Base-by-base conservation (phyloP, 2,113 vertebrate species). In the Archocentrus centrarchus region DNA sequence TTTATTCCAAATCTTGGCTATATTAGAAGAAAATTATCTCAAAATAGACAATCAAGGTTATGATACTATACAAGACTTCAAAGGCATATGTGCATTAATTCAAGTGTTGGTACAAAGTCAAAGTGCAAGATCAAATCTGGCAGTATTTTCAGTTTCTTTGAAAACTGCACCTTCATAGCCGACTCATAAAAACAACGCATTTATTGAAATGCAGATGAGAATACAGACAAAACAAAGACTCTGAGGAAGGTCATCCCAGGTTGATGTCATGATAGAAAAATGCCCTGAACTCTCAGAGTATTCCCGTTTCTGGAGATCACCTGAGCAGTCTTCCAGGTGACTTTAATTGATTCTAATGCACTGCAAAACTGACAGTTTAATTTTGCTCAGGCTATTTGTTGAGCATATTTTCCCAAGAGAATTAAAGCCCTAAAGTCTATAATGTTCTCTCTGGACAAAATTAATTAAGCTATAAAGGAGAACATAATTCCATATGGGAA, bases 301-400 rank as follows among this genome's bases (percentile, higher is more conserved):
- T 79, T 62, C 76, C 13, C 20, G 24, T 50, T 44, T 78, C 77
- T 62, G 59, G 59, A 78, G 41, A 61, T 78, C 41, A 53, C 76
- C 41, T 78, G 30, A 32, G 11, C 18, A 61, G 9, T 32, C 39
- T 61, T 47, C 59, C 59, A 50, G 2, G 41, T 9, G 22, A 47
- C 66, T 50, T 30, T 5, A 68, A 47, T 68, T 30, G 64, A 39
- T 27, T 68, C 39, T 8, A 68, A 35, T 35, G 7, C 6, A 7
- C 35, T 35, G 35, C 47, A 50, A 20, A 70, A 50, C 17, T 50
- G 41, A 15, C 5, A 50, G 15, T n/a, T 32, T 17, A 53, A 32
- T 73, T 73, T 73, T 0, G 44, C 66, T 73, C 17, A 73, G 27
- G 44, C 24, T 53, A 53, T 15, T 39, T 73, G 27, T 50, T 73